Evolutionary conservation across 2,888 invertebrate genomes (phyloP).

Genomic region (Ochlodes sylvanus): DNA sequence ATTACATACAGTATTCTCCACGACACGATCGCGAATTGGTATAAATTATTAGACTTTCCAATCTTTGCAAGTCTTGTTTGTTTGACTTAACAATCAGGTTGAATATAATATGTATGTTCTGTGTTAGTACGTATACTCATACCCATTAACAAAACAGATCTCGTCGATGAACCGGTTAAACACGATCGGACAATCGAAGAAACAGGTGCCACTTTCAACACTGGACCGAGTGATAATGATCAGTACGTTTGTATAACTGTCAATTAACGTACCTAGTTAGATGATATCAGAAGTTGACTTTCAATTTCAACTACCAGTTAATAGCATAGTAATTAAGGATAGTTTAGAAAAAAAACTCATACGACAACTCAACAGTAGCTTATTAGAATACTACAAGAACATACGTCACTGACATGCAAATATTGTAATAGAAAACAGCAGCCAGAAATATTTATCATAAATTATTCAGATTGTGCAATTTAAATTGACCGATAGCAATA

Average conservation of each 20-base stretch:
- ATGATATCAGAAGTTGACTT: slow-evolving; percentile 2
- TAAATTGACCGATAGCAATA: slow-evolving; percentile 34
- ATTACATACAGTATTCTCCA: background rate
- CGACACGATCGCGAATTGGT: too few relatives aligned
- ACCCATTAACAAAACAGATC: background rate
- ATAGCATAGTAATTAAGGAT: background rate
- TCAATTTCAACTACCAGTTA: background rate
- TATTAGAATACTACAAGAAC: slow-evolving; percentile 1
- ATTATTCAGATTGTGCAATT: slow-evolving; percentile 17
- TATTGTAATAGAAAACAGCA: background rate
- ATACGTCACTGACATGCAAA: background rate
- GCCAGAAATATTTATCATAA: slow-evolving; percentile 8
- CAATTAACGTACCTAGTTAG: slow-evolving; percentile 16
- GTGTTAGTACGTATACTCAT: background rate
- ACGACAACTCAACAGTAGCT: background rate
- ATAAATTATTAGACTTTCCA: too few relatives aligned
- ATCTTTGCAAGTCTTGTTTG: too few relatives aligned
- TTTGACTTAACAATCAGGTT: too few relatives aligned
- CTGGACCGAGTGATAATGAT: slow-evolving; percentile 12
- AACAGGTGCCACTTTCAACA: slow-evolving; percentile 21
- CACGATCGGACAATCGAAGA: slow-evolving; percentile 11
- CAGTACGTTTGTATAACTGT: slow-evolving; percentile 8
- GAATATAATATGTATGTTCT: too few relatives aligned
- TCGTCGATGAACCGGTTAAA: slow-evolving; percentile 1
- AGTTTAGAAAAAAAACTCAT: slow-evolving; percentile 2